Evolutionary conservation across 2,888 invertebrate genomes (phyloP).

Genomic region (Watsonalla binaria): DNA sequence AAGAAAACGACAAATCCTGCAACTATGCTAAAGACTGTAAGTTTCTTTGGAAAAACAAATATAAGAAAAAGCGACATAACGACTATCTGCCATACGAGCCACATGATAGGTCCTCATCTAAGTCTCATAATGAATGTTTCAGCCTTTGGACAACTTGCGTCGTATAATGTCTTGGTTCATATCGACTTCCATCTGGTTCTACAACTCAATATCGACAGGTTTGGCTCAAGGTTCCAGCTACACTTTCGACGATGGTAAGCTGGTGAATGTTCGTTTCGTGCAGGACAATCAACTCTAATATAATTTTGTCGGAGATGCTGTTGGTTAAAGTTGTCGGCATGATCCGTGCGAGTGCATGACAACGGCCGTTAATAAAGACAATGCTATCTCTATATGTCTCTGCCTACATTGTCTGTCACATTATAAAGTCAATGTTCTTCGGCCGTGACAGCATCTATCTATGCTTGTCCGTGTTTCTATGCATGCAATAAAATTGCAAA

Average conservation of each 20-base stretch:
- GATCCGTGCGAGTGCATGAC: constrained; percentile 61
- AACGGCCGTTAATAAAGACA: constrained; percentile 39
- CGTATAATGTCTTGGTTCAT: constrained; percentile 78
- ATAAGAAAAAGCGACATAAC: no score
- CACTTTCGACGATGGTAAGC: constrained; percentile 63
- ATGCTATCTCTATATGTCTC: background rate
- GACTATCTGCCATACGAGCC: no score
- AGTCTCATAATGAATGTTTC: constrained; percentile 13
- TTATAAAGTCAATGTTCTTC: constrained; percentile 2
- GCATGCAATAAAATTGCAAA: constrained; percentile 23
- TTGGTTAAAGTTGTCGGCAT: constrained; percentile 65
- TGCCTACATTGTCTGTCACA: constrained; percentile 2
- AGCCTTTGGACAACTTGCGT: constrained; percentile 81
- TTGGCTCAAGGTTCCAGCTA: constrained; percentile 73
- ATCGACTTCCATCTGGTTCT: constrained; percentile 77
- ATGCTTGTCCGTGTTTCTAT: constrained; percentile 28
- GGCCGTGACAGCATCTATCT: constrained; percentile 12
- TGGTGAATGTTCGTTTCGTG: constrained; percentile 1
- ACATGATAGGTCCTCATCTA: no score
- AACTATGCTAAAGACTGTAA: constrained; percentile 80
- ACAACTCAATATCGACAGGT: constrained; percentile 73
- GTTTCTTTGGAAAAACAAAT: background rate
- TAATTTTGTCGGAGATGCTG: constrained; percentile 11
- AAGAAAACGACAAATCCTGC: constrained; percentile 81
- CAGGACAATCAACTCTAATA: constrained; percentile 26